Evolutionary conservation across 2,113 vertebrate species (phyloP).

Genomic region (Poeciliopsis prolifica): DNA sequence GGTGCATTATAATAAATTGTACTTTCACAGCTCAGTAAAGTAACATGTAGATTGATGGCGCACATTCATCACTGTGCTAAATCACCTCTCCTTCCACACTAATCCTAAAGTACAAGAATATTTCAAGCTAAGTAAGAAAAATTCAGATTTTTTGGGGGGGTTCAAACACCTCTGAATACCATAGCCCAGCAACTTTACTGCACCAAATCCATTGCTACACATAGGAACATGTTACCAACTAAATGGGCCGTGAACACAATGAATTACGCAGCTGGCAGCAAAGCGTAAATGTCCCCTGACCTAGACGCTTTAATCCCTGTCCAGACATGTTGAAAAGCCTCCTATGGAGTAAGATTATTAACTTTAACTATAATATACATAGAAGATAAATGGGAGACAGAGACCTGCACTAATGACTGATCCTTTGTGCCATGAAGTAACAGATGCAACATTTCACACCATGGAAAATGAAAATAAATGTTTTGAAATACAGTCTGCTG

Average conservation of each 20-base stretch:
- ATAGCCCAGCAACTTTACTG: background rate
- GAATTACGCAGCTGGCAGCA: conserved; percentile 62
- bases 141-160: background rate
- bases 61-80: conserved; percentile 18
- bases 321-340: conserved; percentile 67
- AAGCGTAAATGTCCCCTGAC: conserved; percentile 68
- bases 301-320: conserved; percentile 76
- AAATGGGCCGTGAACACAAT: conserved; percentile 19
- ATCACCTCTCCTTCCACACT: background rate
- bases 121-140: background rate
- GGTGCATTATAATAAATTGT: conserved; percentile 32
- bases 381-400: background rate
- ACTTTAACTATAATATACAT: conserved; percentile 4
- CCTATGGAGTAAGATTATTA: conserved; percentile 63
- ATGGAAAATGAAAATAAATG: no score
- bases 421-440: no score
- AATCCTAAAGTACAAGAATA: background rate
- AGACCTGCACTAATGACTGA: background rate
- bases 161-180: background rate
- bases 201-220: conserved; percentile 22
- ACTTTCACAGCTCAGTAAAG: conserved; percentile 18
- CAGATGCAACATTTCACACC: no score
- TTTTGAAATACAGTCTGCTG: no score
- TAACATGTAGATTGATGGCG: conserved; percentile 21
- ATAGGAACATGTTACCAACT: conserved; percentile 20